These are phyloP conservation scores for Aeoliscus strigatus DNA, from an alignment of 2,797 vertebrate genomes.

Conservation along the genomic window DNA sequence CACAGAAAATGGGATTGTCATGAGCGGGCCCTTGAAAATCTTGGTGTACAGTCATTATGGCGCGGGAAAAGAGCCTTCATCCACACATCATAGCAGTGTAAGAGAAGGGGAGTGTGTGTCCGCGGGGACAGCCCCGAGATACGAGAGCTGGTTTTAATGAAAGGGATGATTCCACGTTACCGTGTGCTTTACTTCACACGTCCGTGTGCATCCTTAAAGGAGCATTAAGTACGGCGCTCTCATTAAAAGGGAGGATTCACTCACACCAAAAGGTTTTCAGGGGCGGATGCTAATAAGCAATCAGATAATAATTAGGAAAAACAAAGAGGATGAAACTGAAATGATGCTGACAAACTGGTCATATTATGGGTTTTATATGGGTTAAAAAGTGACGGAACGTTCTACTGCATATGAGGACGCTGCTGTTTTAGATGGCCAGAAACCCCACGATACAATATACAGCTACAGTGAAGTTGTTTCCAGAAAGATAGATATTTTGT, in stretches of 20 bases:
- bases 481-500: too few species aligned
- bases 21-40: slow-evolving; percentile 99
- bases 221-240: slow-evolving; percentile 38
- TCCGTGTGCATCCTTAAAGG: slow-evolving; percentile 29
- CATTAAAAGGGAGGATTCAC: slow-evolving; percentile 58
- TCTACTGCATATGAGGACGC: too few species aligned
- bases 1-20: slow-evolving; percentile 99
- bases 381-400: too few species aligned
- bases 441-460: too few species aligned
- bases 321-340: slow-evolving; percentile 44
- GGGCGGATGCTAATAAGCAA: slow-evolving; percentile 76
- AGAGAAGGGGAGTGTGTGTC: slow-evolving; percentile 70
- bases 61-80: slow-evolving; percentile 92
- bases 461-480: too few species aligned
- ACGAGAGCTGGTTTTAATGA: slow-evolving; percentile 47
- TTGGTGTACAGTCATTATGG: slow-evolving; percentile 99
- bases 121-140: slow-evolving; percentile 49
- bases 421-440: too few species aligned
- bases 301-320: slow-evolving; percentile 76
- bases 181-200: slow-evolving; percentile 9
- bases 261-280: slow-evolving; percentile 28
- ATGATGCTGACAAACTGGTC: too few species aligned
- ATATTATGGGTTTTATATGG: too few species aligned
- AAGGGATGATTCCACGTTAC: slow-evolving; percentile 38
- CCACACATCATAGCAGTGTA: slow-evolving; percentile 97